Evolutionary conservation across 2,888 invertebrate species (phyloP), one percentile per base, ranked within the genome.

Genomic region (Gisinianus flammeolus): DNA sequence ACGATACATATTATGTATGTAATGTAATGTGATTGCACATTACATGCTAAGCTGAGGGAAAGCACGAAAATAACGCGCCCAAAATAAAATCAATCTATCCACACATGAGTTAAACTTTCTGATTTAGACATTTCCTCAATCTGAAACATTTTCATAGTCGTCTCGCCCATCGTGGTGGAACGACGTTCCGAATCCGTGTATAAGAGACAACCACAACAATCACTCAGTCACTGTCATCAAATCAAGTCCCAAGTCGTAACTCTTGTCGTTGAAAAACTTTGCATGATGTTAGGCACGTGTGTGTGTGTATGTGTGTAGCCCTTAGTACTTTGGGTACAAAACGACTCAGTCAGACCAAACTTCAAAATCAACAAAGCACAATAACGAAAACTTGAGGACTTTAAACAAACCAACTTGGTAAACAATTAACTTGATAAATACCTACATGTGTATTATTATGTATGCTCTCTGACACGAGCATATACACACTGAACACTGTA

Each of bases 141-240:
- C 12, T 44, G 19, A 44, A 44, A 44, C 12, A 44, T 16, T 44
- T 44, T 44, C 44, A 44, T n/a, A 44, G 16, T 16, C 12, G 44
- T 44, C 8, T 6, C 19, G 44, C 44, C 44, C 19, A 16, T 44
- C 44, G 16, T n/a, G n/a, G n/a, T n/a, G n/a, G 2, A 16, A 44
- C 2, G 19, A 44, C 44, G 12, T 44, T 44, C 44, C 19, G 44
- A 44, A 44, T 44, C 2, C 44, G 35, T 35, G 12, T 35, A 19
- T 44, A 44, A 19, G 44, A 44, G 44, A 44, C 44, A 26, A 64
- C 26, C 56, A 56, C 56, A 56, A 64, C 64, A 16, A 64, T 64
- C 64, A 64, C 28, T 64, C 64, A 28, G 3, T 64, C 64, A 24
- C 64, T 64, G 64, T 26, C 64, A 64, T 28, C 64, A 26, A 64